phyloP scores from a whole-genome alignment of 2,797 vertebrate genomes.

The Eulemur albifrons region DNA sequence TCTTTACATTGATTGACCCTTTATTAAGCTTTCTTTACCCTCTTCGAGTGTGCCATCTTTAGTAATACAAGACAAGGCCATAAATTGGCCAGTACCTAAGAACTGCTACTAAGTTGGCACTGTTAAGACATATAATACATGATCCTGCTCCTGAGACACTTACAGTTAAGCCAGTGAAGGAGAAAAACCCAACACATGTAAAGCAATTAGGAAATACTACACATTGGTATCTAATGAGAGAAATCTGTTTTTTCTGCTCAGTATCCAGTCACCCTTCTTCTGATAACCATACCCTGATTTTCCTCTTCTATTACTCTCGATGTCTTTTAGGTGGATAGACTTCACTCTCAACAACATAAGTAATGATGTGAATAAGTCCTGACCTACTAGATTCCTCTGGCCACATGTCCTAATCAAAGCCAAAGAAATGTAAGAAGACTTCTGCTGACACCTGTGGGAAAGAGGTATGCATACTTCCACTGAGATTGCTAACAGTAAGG shows the following conservation, averaged over 20 bases:
- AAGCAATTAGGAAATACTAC: constrained; percentile 38
- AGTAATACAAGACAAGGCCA: not conserved
- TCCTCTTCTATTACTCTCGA: not conserved
- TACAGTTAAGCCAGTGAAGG: not conserved
- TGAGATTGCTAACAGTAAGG: constrained; percentile 68
- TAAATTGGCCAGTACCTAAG: constrained; percentile 30
- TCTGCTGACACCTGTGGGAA: constrained; percentile 37
- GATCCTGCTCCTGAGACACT: constrained; percentile 12
- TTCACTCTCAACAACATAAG: not conserved
- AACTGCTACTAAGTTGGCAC: constrained; percentile 24
- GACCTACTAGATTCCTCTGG: constrained; percentile 25
- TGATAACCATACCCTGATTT: not conserved
- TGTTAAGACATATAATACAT: constrained; percentile 27
- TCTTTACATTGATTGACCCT: not conserved
- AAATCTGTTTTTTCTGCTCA: not conserved
- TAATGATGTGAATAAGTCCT: not conserved
- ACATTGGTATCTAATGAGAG: constrained; percentile 20
- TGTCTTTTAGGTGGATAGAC: not conserved
- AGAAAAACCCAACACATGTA: constrained; percentile 41
- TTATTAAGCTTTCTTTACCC: constrained; percentile 12
- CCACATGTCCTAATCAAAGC: constrained; percentile 15
- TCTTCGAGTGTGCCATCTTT: not conserved
- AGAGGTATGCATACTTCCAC: constrained; percentile 56
- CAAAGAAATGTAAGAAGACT: constrained; percentile 41
- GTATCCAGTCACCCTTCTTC: constrained; percentile 18